Conservation (phyloP, 1,140 invertebrate genomes). For the Laupala kohalensis region DNA sequence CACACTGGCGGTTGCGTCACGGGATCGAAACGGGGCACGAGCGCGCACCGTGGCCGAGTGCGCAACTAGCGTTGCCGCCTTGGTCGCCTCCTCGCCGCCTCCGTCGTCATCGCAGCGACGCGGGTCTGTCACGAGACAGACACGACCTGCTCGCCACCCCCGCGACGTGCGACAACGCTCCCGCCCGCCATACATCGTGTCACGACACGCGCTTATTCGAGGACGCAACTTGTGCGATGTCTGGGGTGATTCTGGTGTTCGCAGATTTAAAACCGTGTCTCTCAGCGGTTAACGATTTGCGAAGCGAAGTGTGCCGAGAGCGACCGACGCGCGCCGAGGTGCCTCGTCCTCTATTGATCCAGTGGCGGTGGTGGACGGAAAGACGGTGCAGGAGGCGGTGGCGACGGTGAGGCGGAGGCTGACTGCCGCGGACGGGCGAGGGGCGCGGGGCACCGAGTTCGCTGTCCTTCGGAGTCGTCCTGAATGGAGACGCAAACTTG, state of each 20-base stretch:
- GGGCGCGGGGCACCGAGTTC: neutral
- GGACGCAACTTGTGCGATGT: no score
- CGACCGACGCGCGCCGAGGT: neutral
- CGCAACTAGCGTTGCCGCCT: neutral
- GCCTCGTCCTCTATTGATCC: neutral
- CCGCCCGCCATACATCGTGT: no score
- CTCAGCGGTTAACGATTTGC: neutral
- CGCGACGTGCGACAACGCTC: no score
- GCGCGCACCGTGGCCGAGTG: no score
- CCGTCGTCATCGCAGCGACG: neutral
- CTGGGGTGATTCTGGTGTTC: neutral
- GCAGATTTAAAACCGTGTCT: neutral
- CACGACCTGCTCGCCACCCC: no score
- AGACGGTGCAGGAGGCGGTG: neutral
- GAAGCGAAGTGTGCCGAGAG: neutral
- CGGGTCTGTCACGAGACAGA: neutral
- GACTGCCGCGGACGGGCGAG: no score
- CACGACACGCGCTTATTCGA: no score
- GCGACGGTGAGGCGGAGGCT: neutral
- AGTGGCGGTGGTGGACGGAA: no score
- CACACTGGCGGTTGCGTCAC: neutral
- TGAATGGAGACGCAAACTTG: neutral
- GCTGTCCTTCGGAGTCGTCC: neutral
- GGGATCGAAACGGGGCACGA: neutral
- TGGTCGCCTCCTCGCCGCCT: neutral